Base-by-base conservation (phyloP, 2,888 invertebrate species). In the Drosophila aldrichi region DNA sequence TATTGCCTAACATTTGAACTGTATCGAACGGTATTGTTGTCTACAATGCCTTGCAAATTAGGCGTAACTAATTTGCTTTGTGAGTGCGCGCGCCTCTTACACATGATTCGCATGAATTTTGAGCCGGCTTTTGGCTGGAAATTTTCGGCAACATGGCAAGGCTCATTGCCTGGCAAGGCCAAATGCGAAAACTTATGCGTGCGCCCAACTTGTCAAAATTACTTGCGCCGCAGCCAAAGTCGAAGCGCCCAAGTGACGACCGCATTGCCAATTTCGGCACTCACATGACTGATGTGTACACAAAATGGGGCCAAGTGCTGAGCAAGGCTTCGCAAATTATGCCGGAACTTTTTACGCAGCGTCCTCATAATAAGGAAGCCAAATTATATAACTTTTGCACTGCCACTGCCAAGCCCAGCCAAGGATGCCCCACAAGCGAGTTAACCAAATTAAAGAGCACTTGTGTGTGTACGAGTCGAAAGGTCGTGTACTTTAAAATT, bases 41-140 rank as follows among this genome's bases (percentile, higher is more conserved):
- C 70, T 60, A 77, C 71, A 83, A 81, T 83, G 81, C 74, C 75
- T 71, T 81, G 64, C 80, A 88, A 86, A 88, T 86, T 88, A 79
- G 73, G 86, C 88, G 82, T 82, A 75, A 86, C 82, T 88, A 86
- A 86, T 88, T 86, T 76, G 74, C 74, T 86, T 82, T 86, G 70
- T 70, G 56, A 60, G 69, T 32, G 16, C 18, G 18, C 38, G 6
- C n/a, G 6, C 59, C 29, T 5, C 18, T 9, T 20, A 16, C 29
- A 18, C 32, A 41, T 25, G 16, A 46, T 61, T 57, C 48, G 51
- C 43, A 54, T 70, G 44, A 56, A 65, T 70, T 70, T 60, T 59
- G 56, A 54, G 51, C 43, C 61, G 63, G 41, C 64, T 61, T 43
- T 20, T 20, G 25, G 41, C 41, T 66, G 10, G 18, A 58, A 71